phyloP scores from a whole-genome alignment of 2,888 invertebrate genomes.

The Drosophila emarginata region DNA sequence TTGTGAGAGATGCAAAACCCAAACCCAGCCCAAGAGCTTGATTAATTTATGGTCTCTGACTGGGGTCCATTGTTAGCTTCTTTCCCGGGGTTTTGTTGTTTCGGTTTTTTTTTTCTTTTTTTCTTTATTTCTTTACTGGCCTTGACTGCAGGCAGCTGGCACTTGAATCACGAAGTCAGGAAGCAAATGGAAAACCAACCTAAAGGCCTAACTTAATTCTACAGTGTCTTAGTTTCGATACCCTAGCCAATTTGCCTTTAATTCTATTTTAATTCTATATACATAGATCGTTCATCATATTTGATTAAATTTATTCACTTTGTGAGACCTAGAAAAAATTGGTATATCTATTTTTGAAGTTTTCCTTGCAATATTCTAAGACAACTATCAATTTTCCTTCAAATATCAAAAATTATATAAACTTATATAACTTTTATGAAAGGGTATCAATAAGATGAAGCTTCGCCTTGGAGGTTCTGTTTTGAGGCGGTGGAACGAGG shows the following conservation, averaged over 20 bases:
- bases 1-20: constrained; percentile 64
- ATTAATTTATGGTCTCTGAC: constrained; percentile 67
- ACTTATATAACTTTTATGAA: background rate
- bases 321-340: too few relatives aligned
- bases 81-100: constrained; percentile 30
- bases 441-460: background rate
- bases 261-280: too few relatives aligned
- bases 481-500: constrained; percentile 4
- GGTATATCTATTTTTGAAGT: too few relatives aligned
- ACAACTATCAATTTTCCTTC: background rate
- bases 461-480: constrained; percentile 2
- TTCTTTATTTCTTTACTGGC: constrained; percentile 64
- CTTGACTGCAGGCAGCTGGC: constrained; percentile 44
- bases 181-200: background rate
- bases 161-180: constrained; percentile 48
- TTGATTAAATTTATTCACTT: too few relatives aligned
- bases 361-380: too few relatives aligned
- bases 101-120: constrained; percentile 49
- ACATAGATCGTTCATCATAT: too few relatives aligned
- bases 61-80: constrained; percentile 52
- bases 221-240: background rate
- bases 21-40: constrained; percentile 45
- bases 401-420: background rate
- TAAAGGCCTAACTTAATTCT: background rate
- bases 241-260: background rate